A percentile compares a stretch with the other conserved stretches of the same genome.
phyloP scores from a whole-genome alignment of 2,113 vertebrate species.

The Tupaia chinensis region DNA sequence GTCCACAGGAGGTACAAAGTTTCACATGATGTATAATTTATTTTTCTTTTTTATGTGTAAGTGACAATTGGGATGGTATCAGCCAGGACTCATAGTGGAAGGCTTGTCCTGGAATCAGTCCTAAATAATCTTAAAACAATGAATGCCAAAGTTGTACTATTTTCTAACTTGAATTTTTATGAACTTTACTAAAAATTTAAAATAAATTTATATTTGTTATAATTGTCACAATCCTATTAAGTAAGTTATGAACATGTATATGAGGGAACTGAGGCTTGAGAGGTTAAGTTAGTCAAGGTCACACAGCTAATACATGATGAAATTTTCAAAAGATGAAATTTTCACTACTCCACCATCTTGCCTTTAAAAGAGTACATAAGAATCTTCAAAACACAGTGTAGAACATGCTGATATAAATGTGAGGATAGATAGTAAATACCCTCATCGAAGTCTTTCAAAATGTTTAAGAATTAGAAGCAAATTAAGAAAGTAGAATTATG shows the following conservation, averaged over 20 bases:
- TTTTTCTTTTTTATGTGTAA: not conserved
- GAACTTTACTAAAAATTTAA: not conserved
- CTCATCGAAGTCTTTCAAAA: not conserved
- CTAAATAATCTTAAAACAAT: slow-evolving; percentile 7
- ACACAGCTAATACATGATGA: not conserved
- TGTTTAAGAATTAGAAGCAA: not conserved
- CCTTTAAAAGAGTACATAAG: not conserved
- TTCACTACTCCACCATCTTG: not conserved
- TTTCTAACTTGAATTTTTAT: not conserved
- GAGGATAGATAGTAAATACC: not conserved
- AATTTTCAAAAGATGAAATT: not conserved
- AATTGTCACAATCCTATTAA: not conserved
- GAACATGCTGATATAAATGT: not conserved
- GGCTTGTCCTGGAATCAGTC: not conserved
- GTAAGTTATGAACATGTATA: not conserved
- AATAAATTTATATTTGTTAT: not conserved
- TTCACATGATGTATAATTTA: not conserved
- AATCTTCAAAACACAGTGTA: not conserved
- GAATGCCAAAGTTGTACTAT: not conserved
- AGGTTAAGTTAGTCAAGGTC: not conserved
- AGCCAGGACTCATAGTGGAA: not conserved
- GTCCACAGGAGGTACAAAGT: not conserved
- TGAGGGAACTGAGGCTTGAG: not conserved
- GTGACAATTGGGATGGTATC: not conserved
- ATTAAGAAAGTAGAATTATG: not conserved